phyloP scores from a whole-genome alignment of 2,888 invertebrate species.

The Amaurobius ferox region DNA sequence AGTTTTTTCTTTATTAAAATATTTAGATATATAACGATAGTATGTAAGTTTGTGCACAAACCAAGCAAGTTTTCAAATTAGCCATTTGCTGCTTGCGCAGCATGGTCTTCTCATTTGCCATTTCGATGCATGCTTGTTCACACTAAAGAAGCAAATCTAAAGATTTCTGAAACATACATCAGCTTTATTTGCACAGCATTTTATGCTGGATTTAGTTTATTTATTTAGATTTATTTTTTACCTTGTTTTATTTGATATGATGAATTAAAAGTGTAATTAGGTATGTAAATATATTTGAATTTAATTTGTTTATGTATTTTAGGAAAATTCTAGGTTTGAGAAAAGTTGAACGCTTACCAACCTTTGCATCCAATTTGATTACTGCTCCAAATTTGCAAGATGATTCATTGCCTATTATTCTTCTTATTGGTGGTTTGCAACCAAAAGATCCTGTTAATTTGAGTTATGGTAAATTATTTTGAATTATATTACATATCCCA shows the following conservation, averaged over 20 bases:
- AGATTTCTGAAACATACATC: too few relatives aligned
- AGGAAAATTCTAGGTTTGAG: slow-evolving; percentile 61
- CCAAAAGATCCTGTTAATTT: slow-evolving; percentile 61
- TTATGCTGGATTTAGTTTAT: too few relatives aligned
- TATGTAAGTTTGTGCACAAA: too few relatives aligned
- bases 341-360: slow-evolving; percentile 51
- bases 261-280: background rate
- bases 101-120: too few relatives aligned
- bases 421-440: slow-evolving; percentile 58
- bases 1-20: too few relatives aligned
- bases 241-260: background rate
- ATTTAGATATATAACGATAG: too few relatives aligned
- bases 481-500: too few relatives aligned
- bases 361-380: slow-evolving; percentile 33
- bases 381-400: slow-evolving; percentile 47
- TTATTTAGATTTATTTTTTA: background rate
- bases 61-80: too few relatives aligned
- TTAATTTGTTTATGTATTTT: background rate
- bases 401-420: slow-evolving; percentile 54
- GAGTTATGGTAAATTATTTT: slow-evolving; percentile 39
- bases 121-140: too few relatives aligned
- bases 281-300: background rate
- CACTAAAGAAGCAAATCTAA: too few relatives aligned
- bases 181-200: too few relatives aligned
- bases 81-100: too few relatives aligned